Conservation (phyloP, 2,888 invertebrate genomes). For the Epistrophe eligans region DNA sequence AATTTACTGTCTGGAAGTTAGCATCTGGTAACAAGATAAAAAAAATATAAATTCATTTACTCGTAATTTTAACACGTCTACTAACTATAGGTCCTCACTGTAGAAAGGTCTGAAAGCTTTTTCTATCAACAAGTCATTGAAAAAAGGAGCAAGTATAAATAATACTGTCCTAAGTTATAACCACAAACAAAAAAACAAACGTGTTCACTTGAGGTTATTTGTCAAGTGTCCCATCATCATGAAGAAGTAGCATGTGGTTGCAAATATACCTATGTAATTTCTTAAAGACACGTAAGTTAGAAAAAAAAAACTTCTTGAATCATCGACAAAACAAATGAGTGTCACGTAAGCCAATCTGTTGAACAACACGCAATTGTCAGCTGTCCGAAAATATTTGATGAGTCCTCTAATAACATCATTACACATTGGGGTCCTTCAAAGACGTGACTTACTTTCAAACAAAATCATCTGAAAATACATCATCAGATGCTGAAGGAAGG, state of each 20-base stretch:
- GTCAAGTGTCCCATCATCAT: slow-evolving; percentile 61
- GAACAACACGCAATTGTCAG: slow-evolving; percentile 73
- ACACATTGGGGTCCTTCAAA: slow-evolving; percentile 49
- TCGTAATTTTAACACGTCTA: no score
- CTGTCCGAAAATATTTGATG: slow-evolving; percentile 72
- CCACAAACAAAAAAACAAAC: neutral
- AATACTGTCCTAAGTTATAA: neutral
- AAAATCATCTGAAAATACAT: slow-evolving; percentile 30
- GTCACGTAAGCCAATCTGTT: slow-evolving; percentile 76
- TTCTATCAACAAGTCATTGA: neutral
- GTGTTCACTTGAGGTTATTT: slow-evolving; percentile 67
- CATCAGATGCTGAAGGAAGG: slow-evolving; percentile 45
- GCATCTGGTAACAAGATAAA: no score
- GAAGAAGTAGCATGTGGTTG: slow-evolving; percentile 38
- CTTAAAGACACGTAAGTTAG: slow-evolving; percentile 38
- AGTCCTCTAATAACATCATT: slow-evolving; percentile 73
- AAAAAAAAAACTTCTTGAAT: neutral
- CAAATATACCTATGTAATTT: slow-evolving; percentile 12
- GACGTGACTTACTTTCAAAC: slow-evolving; percentile 62
- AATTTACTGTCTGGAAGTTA: no score
- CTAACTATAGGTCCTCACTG: no score
- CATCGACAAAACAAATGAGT: slow-evolving; percentile 65
- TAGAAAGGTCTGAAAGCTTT: neutral
- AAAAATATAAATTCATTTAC: no score
- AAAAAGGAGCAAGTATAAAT: neutral